Evolutionary conservation across 2,797 vertebrate genomes (phyloP).

Genomic region (Sebastes cheni): DNA sequence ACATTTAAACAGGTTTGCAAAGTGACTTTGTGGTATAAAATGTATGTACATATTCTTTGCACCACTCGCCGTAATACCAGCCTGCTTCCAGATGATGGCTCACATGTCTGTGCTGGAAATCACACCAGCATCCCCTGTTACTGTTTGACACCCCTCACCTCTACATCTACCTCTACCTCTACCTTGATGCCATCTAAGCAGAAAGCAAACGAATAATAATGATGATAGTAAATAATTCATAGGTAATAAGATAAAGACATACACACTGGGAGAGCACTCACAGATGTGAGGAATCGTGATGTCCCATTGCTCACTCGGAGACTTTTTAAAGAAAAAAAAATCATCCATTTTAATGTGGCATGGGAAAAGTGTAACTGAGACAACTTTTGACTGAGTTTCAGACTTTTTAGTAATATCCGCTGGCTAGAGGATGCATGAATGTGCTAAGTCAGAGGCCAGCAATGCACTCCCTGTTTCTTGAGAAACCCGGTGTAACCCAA

Average conservation of each 20-base stretch:
- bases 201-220: not conserved
- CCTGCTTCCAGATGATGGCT: conserved; percentile 10
- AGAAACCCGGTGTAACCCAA: not conserved
- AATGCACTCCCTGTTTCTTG: not conserved
- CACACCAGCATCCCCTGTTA: not conserved
- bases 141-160: not conserved
- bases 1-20: no score
- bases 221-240: not conserved
- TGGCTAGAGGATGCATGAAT: not conserved
- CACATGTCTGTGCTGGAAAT: conserved; percentile 9
- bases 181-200: not conserved
- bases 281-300: not conserved
- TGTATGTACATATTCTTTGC: no score
- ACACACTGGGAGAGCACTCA: not conserved
- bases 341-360: not conserved
- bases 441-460: not conserved
- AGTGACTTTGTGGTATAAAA: no score
- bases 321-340: not conserved
- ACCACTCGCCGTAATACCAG: not conserved
- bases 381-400: not conserved
- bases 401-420: not conserved
- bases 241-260: not conserved
- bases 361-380: not conserved
- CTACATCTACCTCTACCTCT: not conserved
- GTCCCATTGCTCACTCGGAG: not conserved